phyloP scores from a whole-genome alignment of 2,113 vertebrate genomes.

The Neopipo cinnamomea region DNA sequence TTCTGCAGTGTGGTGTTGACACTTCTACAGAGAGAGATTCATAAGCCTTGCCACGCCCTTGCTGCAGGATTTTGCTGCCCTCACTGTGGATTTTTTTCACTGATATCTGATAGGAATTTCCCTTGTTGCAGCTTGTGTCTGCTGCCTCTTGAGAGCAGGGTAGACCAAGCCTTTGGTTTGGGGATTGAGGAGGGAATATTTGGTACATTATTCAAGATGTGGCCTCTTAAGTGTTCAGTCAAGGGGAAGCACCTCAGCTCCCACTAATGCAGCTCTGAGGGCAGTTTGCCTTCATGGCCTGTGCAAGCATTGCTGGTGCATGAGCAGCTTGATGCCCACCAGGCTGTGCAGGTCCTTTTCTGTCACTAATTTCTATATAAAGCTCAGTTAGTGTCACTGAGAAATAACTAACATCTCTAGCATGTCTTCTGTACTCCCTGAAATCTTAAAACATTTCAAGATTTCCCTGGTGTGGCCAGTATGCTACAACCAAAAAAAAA shows the following conservation, averaged over 20 bases:
- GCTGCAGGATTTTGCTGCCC: neutral
- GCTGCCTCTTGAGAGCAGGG: neutral
- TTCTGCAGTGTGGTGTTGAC: neutral
- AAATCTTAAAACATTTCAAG: neutral
- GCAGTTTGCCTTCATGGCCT: neutral
- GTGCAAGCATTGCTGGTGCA: neutral
- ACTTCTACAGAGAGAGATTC: neutral
- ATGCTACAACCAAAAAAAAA: neutral
- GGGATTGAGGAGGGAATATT: neutral
- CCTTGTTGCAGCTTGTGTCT: neutral
- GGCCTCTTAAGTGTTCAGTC: neutral
- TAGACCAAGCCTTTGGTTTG: neutral
- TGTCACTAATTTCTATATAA: neutral
- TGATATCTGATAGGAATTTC: neutral
- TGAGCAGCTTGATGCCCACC: neutral
- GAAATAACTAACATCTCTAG: neutral
- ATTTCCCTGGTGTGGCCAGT: neutral
- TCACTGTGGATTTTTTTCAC: neutral
- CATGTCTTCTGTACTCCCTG: neutral
- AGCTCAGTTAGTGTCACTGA: neutral
- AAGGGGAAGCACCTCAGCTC: neutral
- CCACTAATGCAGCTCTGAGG: neutral
- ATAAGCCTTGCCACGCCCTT: neutral
- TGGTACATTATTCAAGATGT: neutral
- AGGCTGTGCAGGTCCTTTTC: neutral